Evolutionary conservation across 2,113 vertebrate species (phyloP).

Genomic region (Dascyllus trimaculatus): DNA sequence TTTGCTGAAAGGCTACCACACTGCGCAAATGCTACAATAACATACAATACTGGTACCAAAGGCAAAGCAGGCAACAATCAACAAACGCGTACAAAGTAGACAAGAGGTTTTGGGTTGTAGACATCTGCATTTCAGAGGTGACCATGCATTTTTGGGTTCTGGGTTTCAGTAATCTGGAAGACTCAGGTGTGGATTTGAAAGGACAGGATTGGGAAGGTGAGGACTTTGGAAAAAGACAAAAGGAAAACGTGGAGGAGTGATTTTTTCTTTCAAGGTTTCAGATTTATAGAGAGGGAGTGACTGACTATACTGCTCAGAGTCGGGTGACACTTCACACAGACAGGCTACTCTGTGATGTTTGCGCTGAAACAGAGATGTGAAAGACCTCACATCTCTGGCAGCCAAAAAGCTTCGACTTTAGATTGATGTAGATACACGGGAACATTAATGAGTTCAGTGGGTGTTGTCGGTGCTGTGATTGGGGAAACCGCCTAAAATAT

Average conservation of each 20-base stretch:
- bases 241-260: conserved; percentile 60
- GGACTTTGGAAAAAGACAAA: conserved; percentile 61
- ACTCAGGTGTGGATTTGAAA: conserved; percentile 66
- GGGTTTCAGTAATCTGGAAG: conserved; percentile 47
- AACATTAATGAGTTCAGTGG: background rate
- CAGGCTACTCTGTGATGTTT: conserved; percentile 65
- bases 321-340: conserved; percentile 70
- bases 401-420: background rate
- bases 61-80: conserved; percentile 79
- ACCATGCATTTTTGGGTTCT: conserved; percentile 72
- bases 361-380: conserved; percentile 1
- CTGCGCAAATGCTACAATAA: conserved; percentile 32
- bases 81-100: conserved; percentile 65
- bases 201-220: conserved; percentile 65
- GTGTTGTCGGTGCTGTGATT: background rate
- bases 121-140: conserved; percentile 95
- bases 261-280: conserved; percentile 52
- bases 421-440: too few relatives aligned
- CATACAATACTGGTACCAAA: conserved; percentile 15
- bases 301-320: conserved; percentile 74
- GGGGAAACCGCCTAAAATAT: background rate
- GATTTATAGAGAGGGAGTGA: conserved; percentile 80
- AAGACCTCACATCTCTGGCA: background rate
- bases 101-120: conserved; percentile 81
- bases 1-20: conserved; percentile 16